phyloP scores from a whole-genome alignment of 2,113 vertebrate species.

The Brachyhypopomus occidentalis region DNA sequence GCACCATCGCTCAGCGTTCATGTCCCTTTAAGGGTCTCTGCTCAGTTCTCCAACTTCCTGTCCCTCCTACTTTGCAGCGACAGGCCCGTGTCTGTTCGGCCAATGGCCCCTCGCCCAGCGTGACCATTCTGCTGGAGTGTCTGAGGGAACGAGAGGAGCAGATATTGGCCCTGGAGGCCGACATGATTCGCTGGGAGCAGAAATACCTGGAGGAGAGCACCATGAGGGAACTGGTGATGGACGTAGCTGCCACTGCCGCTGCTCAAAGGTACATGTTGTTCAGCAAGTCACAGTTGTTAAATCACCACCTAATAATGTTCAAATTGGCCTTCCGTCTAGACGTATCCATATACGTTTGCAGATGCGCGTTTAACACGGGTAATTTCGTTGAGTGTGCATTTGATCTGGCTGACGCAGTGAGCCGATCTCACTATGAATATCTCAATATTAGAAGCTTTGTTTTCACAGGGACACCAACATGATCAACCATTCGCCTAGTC shows the following conservation, averaged over 20 bases:
- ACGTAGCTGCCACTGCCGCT: conserved; percentile 89
- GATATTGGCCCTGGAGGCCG: conserved; percentile 91
- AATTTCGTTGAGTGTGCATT: neutral
- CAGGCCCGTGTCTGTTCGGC: conserved; percentile 65
- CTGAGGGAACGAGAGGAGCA: conserved; percentile 91
- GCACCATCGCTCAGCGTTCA: too few relatives aligned
- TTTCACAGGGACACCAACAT: conserved; percentile 86
- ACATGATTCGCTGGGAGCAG: conserved; percentile 98
- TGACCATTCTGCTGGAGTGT: conserved; percentile 78
- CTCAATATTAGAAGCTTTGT: neutral
- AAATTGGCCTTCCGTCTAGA: too few relatives aligned
- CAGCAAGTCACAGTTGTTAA: too few relatives aligned
- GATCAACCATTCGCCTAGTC: conserved; percentile 89
- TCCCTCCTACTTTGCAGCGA: conserved; percentile 70
- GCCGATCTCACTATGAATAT: neutral
- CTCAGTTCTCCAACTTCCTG: neutral
- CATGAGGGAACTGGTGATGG: conserved; percentile 98
- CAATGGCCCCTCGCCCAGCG: conserved; percentile 64
- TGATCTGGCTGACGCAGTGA: too few relatives aligned
- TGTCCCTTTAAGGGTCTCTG: too few relatives aligned
- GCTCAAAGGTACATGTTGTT: conserved; percentile 78
- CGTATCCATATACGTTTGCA: neutral
- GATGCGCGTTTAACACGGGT: neutral
- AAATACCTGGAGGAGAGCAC: conserved; percentile 97
- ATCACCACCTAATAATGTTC: too few relatives aligned